These are phyloP conservation scores for Gulo gulo DNA, from an alignment of 2,113 vertebrate species.

Conservation along the genomic window DNA sequence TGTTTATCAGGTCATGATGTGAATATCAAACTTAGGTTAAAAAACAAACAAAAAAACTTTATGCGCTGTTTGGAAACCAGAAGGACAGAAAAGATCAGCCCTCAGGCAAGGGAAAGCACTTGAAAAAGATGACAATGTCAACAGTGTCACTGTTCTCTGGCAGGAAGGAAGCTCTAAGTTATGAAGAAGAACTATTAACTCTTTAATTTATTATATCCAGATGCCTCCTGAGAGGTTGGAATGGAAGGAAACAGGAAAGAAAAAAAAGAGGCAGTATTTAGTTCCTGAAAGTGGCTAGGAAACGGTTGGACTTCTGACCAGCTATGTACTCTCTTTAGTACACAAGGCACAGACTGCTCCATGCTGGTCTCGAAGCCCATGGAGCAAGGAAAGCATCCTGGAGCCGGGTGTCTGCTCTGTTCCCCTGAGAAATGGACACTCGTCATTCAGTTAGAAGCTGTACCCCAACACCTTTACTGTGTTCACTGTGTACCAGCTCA, in stretches of 20 bases:
- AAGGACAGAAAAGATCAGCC: background rate
- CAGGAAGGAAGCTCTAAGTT: background rate
- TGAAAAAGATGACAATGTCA: background rate
- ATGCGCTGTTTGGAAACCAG: background rate
- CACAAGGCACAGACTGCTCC: background rate
- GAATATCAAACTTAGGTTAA: background rate
- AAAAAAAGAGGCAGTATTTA: background rate
- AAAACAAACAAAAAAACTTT: background rate
- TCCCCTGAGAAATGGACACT: background rate
- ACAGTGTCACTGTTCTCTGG: background rate
- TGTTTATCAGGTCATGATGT: background rate
- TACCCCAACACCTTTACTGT: background rate
- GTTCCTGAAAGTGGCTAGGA: background rate
- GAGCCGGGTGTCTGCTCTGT: background rate
- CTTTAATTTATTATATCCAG: background rate
- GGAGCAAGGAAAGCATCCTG: background rate
- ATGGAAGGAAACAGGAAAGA: background rate
- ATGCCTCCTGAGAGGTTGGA: background rate
- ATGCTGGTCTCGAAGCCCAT: background rate
- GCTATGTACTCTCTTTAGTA: background rate
- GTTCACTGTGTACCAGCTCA: background rate
- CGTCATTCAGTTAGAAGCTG: background rate
- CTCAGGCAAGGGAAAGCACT: background rate
- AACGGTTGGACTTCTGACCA: background rate
- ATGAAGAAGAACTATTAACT: background rate